Percentiles rank a stretch among this genome's conserved stretches.
These are phyloP conservation scores for Pygoscelis adeliae DNA, from an alignment of 2,113 vertebrate genomes.

Conservation along the genomic window DNA sequence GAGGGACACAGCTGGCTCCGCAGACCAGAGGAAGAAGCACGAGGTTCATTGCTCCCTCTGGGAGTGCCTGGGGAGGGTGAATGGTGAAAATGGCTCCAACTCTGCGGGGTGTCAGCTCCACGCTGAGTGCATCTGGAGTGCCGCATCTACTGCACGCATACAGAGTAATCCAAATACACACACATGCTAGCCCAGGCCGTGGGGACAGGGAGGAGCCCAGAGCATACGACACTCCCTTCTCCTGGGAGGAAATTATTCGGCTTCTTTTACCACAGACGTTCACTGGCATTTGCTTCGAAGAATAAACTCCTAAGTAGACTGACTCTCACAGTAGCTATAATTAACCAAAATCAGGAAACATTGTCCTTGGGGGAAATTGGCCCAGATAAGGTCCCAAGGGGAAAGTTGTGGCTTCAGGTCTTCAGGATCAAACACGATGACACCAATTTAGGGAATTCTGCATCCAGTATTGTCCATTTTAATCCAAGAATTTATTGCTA, in stretches of 20 bases:
- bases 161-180: neutral
- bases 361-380: neutral
- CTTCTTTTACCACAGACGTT: neutral
- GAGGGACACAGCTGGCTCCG: fast-evolving
- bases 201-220: neutral
- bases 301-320: neutral
- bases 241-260: neutral
- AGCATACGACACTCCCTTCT: fast-evolving
- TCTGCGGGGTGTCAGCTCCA: neutral
- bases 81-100: fast-evolving
- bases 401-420: neutral
- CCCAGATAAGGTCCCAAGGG: neutral
- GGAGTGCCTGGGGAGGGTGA: fast-evolving
- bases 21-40: fast-evolving
- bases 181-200: fast-evolving
- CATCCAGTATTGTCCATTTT: neutral
- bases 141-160: fast-evolving
- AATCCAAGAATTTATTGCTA: neutral
- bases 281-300: neutral
- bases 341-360: neutral
- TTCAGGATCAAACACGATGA: neutral
- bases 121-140: fast-evolving
- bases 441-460: neutral
- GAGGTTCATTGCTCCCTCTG: neutral
- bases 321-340: neutral